Evolutionary conservation across 2,888 invertebrate genomes (phyloP).

Genomic region (Ectemnius lituratus): DNA sequence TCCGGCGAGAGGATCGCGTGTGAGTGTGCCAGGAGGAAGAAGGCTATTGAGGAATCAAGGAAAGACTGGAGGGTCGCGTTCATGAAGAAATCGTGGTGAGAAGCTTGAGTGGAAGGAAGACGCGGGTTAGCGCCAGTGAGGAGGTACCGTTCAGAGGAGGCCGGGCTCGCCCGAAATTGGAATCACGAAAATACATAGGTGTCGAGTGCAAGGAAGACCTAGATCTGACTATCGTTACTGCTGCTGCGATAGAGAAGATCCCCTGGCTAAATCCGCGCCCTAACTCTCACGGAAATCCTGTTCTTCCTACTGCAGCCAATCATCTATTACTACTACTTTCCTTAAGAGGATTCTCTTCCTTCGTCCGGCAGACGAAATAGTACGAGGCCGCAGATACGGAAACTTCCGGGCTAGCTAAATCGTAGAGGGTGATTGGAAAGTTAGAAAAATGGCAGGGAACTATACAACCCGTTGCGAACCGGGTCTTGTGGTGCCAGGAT

Average conservation of each 20-base stretch:
- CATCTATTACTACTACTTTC: not conserved
- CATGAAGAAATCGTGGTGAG: slow-evolving; percentile 27
- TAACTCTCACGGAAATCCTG: not conserved
- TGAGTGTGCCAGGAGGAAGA: slow-evolving; percentile 31
- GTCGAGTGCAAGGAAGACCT: not conserved
- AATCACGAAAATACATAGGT: not conserved
- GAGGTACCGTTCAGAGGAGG: not conserved
- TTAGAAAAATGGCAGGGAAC: slow-evolving; percentile 69
- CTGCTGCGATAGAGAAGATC: not conserved
- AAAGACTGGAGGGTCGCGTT: not conserved
- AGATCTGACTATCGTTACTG: not conserved
- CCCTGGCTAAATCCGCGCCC: too few relatives aligned
- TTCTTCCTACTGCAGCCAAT: not conserved
- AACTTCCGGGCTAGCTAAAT: not conserved
- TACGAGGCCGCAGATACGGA: not conserved
- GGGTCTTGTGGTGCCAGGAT: slow-evolving; percentile 92
- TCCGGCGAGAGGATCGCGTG: not conserved
- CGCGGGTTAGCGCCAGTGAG: slow-evolving; percentile 16
- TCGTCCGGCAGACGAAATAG: not conserved
- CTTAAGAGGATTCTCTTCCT: not conserved
- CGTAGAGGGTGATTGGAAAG: not conserved
- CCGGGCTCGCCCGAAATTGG: slow-evolving; percentile 7
- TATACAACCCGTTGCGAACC: slow-evolving; percentile 83
- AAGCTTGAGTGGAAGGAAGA: slow-evolving; percentile 15
- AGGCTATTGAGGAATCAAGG: not conserved